Evolutionary conservation across 2,113 vertebrate species (phyloP).

Genomic region (Acrocephalus kingi): DNA sequence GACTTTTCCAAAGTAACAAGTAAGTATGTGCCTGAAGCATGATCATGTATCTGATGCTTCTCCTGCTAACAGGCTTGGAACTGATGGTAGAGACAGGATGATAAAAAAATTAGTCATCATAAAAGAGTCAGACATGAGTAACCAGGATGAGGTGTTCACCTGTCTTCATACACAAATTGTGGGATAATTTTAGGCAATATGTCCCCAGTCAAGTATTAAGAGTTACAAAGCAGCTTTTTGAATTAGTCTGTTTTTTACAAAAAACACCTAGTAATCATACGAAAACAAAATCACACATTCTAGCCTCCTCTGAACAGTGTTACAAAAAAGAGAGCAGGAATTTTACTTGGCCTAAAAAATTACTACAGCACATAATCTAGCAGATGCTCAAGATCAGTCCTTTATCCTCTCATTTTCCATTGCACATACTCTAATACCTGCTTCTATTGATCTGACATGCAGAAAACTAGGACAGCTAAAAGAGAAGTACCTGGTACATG

Average conservation of each 20-base stretch:
- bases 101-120: neutral
- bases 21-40: neutral
- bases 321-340: neutral
- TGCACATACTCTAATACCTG: neutral
- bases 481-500: neutral
- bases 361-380: neutral
- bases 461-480: constrained; percentile 1
- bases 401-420: neutral
- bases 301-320: neutral
- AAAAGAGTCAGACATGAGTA: neutral
- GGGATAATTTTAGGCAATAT: neutral
- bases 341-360: neutral
- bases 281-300: neutral
- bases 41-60: neutral
- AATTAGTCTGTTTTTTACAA: neutral
- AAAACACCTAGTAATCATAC: neutral
- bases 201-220: neutral
- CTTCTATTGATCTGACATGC: neutral
- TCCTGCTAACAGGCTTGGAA: neutral
- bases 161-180: neutral
- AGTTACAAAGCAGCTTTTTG: neutral
- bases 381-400: neutral
- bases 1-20: neutral
- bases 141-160: neutral
- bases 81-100: neutral